Conservation (phyloP, 1,140 invertebrate genomes). For the Aphaenogaster floridana region DNA sequence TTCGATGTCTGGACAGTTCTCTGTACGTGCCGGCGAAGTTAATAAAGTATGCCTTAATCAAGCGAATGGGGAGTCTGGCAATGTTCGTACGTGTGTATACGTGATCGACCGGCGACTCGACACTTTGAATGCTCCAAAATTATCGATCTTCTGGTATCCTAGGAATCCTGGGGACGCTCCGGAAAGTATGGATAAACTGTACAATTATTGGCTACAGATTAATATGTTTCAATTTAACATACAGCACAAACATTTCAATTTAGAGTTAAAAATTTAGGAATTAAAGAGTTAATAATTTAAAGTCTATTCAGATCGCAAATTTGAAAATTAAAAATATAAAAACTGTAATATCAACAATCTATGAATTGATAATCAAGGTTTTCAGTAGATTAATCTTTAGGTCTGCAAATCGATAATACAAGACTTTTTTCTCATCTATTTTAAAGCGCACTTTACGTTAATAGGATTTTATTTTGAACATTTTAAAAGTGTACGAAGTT, state of each 20-base stretch:
- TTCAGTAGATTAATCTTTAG: not conserved
- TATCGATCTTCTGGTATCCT: not conserved
- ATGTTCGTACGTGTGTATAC: not conserved
- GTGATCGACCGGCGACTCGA: not conserved
- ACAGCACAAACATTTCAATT: not conserved
- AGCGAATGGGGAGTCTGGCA: conserved; percentile 50
- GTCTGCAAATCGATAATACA: not conserved
- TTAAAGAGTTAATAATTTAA: not conserved
- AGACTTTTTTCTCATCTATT: not conserved
- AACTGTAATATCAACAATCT: not conserved
- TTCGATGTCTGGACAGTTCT: conserved; percentile 31
- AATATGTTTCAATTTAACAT: not conserved
- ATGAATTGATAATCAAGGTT: not conserved
- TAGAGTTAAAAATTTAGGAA: not conserved
- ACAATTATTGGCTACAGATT: not conserved
- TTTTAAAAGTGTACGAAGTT: not conserved
- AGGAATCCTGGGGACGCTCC: not conserved
- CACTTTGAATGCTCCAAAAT: not conserved
- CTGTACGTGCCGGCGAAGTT: conserved; percentile 50
- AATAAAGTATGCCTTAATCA: conserved; percentile 77
- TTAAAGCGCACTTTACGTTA: not conserved
- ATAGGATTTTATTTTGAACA: not conserved
- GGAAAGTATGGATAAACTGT: not conserved
- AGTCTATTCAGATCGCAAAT: not conserved
- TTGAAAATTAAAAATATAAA: not conserved